A percentile compares a stretch with the other conserved stretches of the same genome.
Conservation (phyloP, 2,113 vertebrate species). For the Phoxinus phoxinus region DNA sequence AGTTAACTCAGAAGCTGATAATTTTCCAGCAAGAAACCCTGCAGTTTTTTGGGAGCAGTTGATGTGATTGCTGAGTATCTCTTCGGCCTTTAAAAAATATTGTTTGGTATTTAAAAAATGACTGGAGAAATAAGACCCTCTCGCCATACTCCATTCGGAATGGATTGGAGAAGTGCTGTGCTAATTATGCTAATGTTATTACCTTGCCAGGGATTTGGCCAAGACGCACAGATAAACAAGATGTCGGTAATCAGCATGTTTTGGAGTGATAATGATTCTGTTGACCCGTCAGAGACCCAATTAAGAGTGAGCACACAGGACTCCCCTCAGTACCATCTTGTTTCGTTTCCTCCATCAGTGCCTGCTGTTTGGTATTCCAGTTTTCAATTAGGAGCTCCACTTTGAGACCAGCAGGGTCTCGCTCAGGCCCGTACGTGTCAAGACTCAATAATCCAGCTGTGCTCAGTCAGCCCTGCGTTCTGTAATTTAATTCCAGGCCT, state of each 20-base stretch:
- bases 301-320: constrained; percentile 48
- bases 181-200: constrained; percentile 54
- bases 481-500: constrained; percentile 35
- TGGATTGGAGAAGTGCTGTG: neutral
- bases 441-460: constrained; percentile 9
- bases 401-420: constrained; percentile 34
- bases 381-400: constrained; percentile 40
- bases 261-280: constrained; percentile 45
- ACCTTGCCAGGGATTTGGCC: constrained; percentile 40
- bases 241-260: constrained; percentile 51
- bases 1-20: neutral
- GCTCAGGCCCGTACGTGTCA: neutral
- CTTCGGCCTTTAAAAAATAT: neutral
- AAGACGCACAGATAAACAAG: constrained; percentile 34
- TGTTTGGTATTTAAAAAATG: neutral
- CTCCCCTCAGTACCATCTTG: constrained; percentile 20
- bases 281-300: constrained; percentile 49
- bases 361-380: constrained; percentile 38
- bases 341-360: constrained; percentile 41
- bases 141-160: neutral
- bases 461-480: constrained; percentile 4
- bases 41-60: neutral
- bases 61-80: constrained; percentile 17
- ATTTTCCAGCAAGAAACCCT: constrained; percentile 10
- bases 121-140: neutral